A percentile compares a stretch with the other conserved stretches of the same genome.
Conservation (phyloP, 2,113 vertebrate genomes). For the Willisornis vidua region DNA sequence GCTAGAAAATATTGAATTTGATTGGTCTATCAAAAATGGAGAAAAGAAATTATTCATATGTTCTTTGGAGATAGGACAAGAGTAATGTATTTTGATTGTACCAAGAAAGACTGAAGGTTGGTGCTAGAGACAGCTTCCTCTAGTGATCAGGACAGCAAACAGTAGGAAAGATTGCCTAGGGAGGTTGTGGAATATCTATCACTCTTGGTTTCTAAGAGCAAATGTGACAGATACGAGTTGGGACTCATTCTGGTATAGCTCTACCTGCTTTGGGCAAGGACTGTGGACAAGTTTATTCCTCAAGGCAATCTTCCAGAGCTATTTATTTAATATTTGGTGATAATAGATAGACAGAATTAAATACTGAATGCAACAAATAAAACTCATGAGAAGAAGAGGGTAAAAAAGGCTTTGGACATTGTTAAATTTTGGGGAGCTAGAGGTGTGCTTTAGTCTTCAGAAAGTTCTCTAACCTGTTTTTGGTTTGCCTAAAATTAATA, state of each 20-base stretch:
- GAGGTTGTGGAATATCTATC: slow-evolving; percentile 3
- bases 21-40: not conserved
- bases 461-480: not conserved
- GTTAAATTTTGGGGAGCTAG: not conserved
- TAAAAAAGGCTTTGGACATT: not conserved
- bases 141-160: not conserved
- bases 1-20: not conserved
- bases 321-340: not conserved
- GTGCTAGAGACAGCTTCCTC: not conserved
- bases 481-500: not conserved
- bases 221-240: slow-evolving; percentile 16
- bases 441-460: not conserved
- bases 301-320: not conserved
- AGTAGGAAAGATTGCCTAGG: slow-evolving; percentile 3
- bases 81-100: slow-evolving; percentile 1
- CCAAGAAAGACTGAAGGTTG: not conserved
- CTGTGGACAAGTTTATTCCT: not conserved
- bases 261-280: slow-evolving; percentile 1
- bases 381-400: not conserved
- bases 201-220: not conserved
- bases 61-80: not conserved
- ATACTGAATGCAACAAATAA: not conserved
- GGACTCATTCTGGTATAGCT: not conserved
- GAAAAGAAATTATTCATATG: not conserved
- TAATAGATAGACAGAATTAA: not conserved